Evolutionary conservation across 1,140 invertebrate species (phyloP).

Genomic region (Oncopeltus fasciatus): DNA sequence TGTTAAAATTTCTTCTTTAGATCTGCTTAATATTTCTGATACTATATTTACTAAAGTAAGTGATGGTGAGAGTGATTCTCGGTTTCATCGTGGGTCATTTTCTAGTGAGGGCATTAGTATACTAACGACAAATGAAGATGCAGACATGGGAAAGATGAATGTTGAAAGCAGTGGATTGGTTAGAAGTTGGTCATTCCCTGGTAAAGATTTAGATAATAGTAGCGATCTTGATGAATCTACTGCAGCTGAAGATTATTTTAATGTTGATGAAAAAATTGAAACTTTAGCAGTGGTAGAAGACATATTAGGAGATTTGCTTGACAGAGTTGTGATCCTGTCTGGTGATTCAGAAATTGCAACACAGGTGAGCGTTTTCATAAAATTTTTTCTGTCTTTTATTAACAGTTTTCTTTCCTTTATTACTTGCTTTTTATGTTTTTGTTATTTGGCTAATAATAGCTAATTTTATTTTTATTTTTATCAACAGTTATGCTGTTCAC

Average conservation of each 20-base stretch:
- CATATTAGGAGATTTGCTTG: slow-evolving; percentile 40
- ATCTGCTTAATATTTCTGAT: slow-evolving; percentile 24
- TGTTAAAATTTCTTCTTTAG: slow-evolving; percentile 22
- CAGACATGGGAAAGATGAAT: neutral
- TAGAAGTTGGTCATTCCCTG: slow-evolving; percentile 25
- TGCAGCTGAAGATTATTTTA: slow-evolving; percentile 44
- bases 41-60: slow-evolving; percentile 25
- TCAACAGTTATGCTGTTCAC: no score
- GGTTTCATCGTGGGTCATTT: slow-evolving; percentile 17
- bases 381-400: neutral
- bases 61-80: slow-evolving; percentile 22
- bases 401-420: no score
- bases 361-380: neutral
- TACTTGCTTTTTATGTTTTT: no score
- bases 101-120: slow-evolving; percentile 19
- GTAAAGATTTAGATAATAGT: slow-evolving; percentile 15
- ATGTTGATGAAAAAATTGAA: slow-evolving; percentile 19
- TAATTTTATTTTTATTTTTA: no score
- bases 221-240: slow-evolving; percentile 34
- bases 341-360: slow-evolving; percentile 18
- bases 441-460: no score
- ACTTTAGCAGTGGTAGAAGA: slow-evolving; percentile 33
- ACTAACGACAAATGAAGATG: slow-evolving; percentile 1
- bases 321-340: slow-evolving; percentile 29
- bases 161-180: slow-evolving; percentile 22